These are phyloP conservation scores for Asobara japonica DNA, from an alignment of 1,140 invertebrate species.

Conservation along the genomic window DNA sequence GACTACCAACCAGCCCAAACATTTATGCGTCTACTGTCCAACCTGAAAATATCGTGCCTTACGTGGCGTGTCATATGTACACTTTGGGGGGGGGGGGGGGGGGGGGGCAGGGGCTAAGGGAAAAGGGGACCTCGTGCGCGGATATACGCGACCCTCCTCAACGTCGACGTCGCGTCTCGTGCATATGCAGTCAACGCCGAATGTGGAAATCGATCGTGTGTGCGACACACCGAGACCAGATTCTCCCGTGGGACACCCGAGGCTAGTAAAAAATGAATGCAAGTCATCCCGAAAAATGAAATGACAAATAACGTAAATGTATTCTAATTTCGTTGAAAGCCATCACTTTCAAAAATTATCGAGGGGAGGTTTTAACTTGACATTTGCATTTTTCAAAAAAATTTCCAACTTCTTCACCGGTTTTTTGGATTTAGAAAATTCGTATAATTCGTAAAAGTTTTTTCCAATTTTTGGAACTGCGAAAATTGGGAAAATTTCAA, in stretches of 20 bases:
- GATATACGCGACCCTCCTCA: conserved; percentile 60
- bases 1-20: conserved; percentile 55
- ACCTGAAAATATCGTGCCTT: conserved; percentile 61
- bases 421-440: too few relatives aligned
- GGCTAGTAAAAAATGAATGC: conserved; percentile 21
- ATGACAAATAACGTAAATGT: conserved; percentile 8
- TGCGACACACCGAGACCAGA: conserved; percentile 27
- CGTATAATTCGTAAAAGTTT: too few relatives aligned
- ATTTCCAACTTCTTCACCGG: too few relatives aligned
- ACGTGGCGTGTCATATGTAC: conserved; percentile 22
- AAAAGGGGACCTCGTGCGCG: conserved; percentile 33
- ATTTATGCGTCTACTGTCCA: conserved; percentile 59
- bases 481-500: too few relatives aligned
- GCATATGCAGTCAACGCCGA: conserved; percentile 31
- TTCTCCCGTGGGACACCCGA: conserved; percentile 31
- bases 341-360: neutral
- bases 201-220: conserved; percentile 44
- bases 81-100: neutral
- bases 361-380: neutral
- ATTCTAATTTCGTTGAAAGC: neutral
- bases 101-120: conserved; percentile 20
- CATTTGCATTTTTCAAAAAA: too few relatives aligned
- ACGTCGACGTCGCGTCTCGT: conserved; percentile 40
- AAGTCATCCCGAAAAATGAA: neutral
- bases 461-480: too few relatives aligned